A percentile compares a stretch with the other conserved stretches of the same genome.
Conservation (phyloP, 2,888 invertebrate genomes). For the Lymantria dispar region DNA sequence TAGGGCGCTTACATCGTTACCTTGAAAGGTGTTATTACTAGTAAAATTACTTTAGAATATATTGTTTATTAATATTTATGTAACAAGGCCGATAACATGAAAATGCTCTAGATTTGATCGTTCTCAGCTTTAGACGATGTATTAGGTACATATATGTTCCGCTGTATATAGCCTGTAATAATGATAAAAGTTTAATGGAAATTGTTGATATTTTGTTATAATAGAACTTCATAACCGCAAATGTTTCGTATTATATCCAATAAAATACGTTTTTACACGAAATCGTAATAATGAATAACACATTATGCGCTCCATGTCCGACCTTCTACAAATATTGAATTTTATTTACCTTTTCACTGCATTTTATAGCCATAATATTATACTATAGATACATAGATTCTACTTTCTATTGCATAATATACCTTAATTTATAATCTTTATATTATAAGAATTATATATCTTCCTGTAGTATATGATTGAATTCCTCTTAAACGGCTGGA, state of each 20-base stretch:
- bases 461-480: too few species aligned
- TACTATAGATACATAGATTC: too few species aligned
- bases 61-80: conserved; percentile 6
- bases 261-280: not conserved
- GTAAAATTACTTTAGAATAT: conserved; percentile 11
- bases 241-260: conserved; percentile 1
- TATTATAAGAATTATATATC: too few species aligned
- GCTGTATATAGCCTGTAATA: conserved; percentile 5
- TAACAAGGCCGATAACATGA: not conserved
- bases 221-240: conserved; percentile 1
- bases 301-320: too few species aligned
- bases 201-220: conserved; percentile 4
- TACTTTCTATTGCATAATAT: too few species aligned
- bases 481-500: too few species aligned
- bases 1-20: conserved; percentile 13
- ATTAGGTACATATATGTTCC: conserved; percentile 2
- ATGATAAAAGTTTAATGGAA: conserved; percentile 22
- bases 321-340: too few species aligned
- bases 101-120: not conserved
- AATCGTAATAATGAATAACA: too few species aligned
- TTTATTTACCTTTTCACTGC: too few species aligned
- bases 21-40: conserved; percentile 9
- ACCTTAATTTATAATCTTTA: too few species aligned
- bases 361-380: too few species aligned
- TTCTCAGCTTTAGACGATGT: too few species aligned